Evolutionary conservation across 1,140 invertebrate genomes (phyloP).

Genomic region (Temnothorax curvispinosus): DNA sequence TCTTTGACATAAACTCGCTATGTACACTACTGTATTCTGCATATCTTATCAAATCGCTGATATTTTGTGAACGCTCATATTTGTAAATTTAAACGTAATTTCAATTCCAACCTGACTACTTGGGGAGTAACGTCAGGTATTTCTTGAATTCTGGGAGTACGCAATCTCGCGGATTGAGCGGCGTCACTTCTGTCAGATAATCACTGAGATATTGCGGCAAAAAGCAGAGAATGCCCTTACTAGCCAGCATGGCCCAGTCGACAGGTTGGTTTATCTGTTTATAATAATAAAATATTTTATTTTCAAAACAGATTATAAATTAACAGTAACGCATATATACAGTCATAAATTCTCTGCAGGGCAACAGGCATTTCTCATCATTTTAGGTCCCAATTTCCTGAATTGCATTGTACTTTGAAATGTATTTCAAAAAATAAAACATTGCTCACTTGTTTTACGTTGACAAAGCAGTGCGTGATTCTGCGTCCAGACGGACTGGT

Average conservation of each 20-base stretch:
- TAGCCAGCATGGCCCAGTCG: slow-evolving; percentile 85
- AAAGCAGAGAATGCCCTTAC: slow-evolving; percentile 86
- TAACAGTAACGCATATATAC: background rate
- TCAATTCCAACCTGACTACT: slow-evolving; percentile 52
- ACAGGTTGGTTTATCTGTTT: slow-evolving; percentile 81
- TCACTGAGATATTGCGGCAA: slow-evolving; percentile 87
- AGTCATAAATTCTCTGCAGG: background rate
- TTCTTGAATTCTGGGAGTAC: slow-evolving; percentile 84
- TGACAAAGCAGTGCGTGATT: slow-evolving; percentile 87
- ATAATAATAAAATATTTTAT: slow-evolving; percentile 1
- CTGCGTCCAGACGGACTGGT: slow-evolving; percentile 77
- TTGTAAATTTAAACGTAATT: slow-evolving; percentile 19
- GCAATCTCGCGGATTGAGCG: slow-evolving; percentile 82
- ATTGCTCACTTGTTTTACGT: slow-evolving; percentile 82
- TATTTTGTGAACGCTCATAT: background rate
- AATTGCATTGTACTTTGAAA: background rate
- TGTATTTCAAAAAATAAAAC: background rate
- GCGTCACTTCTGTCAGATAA: slow-evolving; percentile 82
- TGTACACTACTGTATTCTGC: background rate
- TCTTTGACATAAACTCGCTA: background rate
- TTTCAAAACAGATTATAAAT: background rate
- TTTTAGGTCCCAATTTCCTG: background rate
- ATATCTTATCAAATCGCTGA: background rate
- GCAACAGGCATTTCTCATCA: background rate
- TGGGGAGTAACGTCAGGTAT: slow-evolving; percentile 80